Base-by-base conservation (phyloP, 2,113 vertebrate species). In the Axis porcinus region DNA sequence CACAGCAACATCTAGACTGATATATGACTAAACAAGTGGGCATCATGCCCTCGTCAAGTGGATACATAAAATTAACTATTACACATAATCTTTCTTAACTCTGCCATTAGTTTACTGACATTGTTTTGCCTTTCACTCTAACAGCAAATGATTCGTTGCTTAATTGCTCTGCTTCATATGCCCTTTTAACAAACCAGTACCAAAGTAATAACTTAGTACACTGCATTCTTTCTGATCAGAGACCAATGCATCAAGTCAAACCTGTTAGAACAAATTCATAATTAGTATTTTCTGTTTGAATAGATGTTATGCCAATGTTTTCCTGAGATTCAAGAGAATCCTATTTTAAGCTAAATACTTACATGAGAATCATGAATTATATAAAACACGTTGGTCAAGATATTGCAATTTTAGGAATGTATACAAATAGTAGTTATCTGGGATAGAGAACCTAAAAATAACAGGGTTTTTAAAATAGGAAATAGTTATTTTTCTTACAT, bases 201-300 rank as follows among this genome's bases (percentile, higher is more conserved):
- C 60, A 82, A 30, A 40, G 0, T 6, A 4, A 3, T 40, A 64
- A 4, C 45, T 95, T 36, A 85, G 5, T 0, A 0, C 0, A 84
- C 62, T 47, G 21, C 43, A 3, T 94, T 97, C 70, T 54, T 8
- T 97, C 97, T 88, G 47, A 76, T 88, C 23, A 30, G 54, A 85
- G 0, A 62, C 23, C 9, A 83, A 47, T 52, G 21, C 36, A 45
- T 93, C 50, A 94, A 85, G 60, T 93, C 19, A 89, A 83, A 55
- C 30, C 0, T 76, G 43, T 58, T 0, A 90, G 86, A 96, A 93
- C 0, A 54, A 87, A 90, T 97, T 93, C 40, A 47, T 78, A 10
- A 6, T 6, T 6, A 36, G 6, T 60, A n/a, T 45, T 74, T 83
- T 86, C 50, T 91, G 9, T 74, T 89, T 2, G 33, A 30, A 58